A percentile compares a stretch with the other conserved stretches of the same genome.
Evolutionary conservation across 2,797 vertebrate species (phyloP).

Genomic region (Benthosema pterotum): DNA sequence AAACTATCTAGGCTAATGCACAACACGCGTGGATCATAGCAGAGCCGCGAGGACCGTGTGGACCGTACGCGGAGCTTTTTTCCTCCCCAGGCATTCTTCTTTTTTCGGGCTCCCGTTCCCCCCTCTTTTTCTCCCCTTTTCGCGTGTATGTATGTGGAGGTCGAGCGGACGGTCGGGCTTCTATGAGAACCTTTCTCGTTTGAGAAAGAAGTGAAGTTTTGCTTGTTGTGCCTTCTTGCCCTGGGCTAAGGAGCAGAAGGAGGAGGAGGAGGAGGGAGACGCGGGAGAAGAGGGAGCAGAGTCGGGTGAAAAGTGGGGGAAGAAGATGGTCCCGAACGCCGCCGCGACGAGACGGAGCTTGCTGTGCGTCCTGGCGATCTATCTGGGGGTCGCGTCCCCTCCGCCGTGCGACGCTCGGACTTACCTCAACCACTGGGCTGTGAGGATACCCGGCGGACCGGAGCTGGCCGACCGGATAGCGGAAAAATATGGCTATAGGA

Average conservation of each 20-base stretch:
- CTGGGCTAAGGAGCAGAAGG: conserved; percentile 63
- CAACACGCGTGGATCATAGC: conserved; percentile 54
- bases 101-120: conserved; percentile 26
- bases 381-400: conserved; percentile 85
- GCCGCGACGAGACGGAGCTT: conserved; percentile 75
- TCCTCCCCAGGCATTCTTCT: conserved; percentile 56
- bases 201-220: conserved; percentile 77
- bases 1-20: conserved; percentile 78
- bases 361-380: conserved; percentile 86
- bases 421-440: conserved; percentile 99
- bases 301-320: conserved; percentile 71
- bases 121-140: conserved; percentile 30
- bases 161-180: conserved; percentile 67
- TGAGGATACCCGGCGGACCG: conserved; percentile 90
- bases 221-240: conserved; percentile 79
- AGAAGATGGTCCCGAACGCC: conserved; percentile 87
- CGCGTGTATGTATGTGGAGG: conserved; percentile 63
- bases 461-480: conserved; percentile 91
- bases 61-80: conserved; percentile 32
- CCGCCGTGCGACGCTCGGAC: conserved; percentile 89
- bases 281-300: conserved; percentile 67
- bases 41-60: conserved; percentile 56
- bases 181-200: conserved; percentile 75
- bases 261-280: conserved; percentile 56
- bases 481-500: conserved; percentile 95